Conservation (phyloP, 1,140 invertebrate species). For the Whitmania pigra region DNA sequence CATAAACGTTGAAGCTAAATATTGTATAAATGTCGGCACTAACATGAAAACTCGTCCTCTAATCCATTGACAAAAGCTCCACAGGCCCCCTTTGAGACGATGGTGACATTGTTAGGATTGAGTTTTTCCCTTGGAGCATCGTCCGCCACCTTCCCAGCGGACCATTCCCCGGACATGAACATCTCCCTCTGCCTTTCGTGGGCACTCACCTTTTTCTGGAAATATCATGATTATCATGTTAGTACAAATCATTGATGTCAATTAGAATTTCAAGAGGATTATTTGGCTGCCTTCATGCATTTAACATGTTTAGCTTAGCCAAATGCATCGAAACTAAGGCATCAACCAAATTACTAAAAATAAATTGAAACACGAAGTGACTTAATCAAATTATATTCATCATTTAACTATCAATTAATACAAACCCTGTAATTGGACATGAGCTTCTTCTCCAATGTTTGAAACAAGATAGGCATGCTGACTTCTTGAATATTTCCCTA, state of each 20-base stretch:
- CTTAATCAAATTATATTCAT: neutral
- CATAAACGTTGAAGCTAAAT: too few species aligned
- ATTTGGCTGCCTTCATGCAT: neutral
- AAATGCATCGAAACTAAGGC: neutral
- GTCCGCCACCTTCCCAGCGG: constrained; percentile 70
- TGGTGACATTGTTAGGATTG: constrained; percentile 61
- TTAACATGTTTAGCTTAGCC: neutral
- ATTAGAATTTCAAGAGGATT: neutral
- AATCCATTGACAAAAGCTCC: constrained; percentile 95
- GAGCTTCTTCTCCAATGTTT: constrained; percentile 95
- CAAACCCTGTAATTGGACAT: constrained; percentile 80
- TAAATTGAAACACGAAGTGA: neutral
- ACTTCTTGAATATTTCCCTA: constrained; percentile 75
- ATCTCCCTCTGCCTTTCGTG: constrained; percentile 67
- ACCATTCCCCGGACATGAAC: constrained; percentile 72
- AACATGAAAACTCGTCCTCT: constrained; percentile 90
- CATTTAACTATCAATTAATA: neutral
- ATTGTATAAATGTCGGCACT: constrained; percentile 19
- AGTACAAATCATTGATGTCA: neutral
- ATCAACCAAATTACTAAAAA: neutral
- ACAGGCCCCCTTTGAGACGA: constrained; percentile 84
- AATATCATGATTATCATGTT: neutral
- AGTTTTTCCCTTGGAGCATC: constrained; percentile 57
- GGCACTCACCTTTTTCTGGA: constrained; percentile 54
- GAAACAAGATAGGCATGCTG: constrained; percentile 74